phyloP scores from a whole-genome alignment of 1,140 invertebrate species.

The Apis florea region DNA sequence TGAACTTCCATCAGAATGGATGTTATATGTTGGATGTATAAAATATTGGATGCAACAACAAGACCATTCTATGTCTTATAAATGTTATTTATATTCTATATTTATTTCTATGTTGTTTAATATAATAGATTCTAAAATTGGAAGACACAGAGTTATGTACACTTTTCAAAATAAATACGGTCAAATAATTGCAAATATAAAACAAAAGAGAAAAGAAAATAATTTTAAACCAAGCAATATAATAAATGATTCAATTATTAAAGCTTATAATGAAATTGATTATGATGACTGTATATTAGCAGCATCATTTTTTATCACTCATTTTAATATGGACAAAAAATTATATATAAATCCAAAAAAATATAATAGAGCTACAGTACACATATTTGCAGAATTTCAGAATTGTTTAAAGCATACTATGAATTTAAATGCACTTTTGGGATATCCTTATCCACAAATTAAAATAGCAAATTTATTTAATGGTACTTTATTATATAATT shows the following conservation, averaged over 20 bases:
- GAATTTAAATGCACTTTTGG: conserved; percentile 84
- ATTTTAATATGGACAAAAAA: conserved; percentile 84
- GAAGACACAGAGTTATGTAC: conserved; percentile 56
- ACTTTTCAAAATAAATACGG: conserved; percentile 65
- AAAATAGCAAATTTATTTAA: conserved; percentile 83
- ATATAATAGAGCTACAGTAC: conserved; percentile 83
- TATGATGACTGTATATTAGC: conserved; percentile 83
- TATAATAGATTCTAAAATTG: conserved; percentile 82
- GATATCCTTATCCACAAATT: conserved; percentile 80
- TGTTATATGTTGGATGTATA: conserved; percentile 83
- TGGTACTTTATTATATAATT: conserved; percentile 88
- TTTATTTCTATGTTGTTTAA: conserved; percentile 83
- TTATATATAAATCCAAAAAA: conserved; percentile 82
- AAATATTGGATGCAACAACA: conserved; percentile 85
- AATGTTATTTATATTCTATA: conserved; percentile 82
- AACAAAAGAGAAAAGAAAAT: conserved; percentile 13
- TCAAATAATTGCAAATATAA: conserved; percentile 21
- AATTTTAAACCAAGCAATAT: conserved; percentile 23
- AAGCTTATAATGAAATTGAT: conserved; percentile 70
- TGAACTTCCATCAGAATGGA: conserved; percentile 82
- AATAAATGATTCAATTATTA: conserved; percentile 34
- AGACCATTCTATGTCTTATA: conserved; percentile 71
- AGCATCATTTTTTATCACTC: conserved; percentile 82
- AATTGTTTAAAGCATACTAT: conserved; percentile 83
- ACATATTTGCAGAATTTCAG: conserved; percentile 88